phyloP scores from a whole-genome alignment of 1,140 invertebrate genomes.

The Meloidogyne exigua region DNA sequence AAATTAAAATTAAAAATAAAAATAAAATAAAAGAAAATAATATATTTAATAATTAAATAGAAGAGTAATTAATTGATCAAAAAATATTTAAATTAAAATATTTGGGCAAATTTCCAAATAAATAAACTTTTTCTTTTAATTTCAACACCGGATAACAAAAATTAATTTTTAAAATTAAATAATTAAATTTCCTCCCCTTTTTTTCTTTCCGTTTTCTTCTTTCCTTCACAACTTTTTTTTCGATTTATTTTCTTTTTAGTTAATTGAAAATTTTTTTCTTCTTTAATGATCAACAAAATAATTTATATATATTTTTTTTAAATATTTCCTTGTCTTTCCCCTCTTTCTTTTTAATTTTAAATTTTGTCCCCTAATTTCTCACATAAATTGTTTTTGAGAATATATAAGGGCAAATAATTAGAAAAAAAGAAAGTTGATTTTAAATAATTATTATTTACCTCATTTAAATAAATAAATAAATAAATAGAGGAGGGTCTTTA shows the following conservation, averaged over 20 bases:
- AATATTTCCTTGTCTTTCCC: too few species aligned
- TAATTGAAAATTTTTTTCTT: too few species aligned
- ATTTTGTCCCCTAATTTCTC: too few species aligned
- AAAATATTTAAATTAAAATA: constrained; percentile 6
- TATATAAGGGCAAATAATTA: not conserved
- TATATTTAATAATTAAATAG: not conserved
- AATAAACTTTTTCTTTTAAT: not conserved
- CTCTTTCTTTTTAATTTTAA: too few species aligned
- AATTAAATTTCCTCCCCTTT: not conserved
- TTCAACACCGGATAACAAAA: not conserved
- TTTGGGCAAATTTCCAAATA: not conserved
- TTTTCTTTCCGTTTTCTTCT: not conserved
- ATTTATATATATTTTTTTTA: too few species aligned
- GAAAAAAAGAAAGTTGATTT: constrained; percentile 8
- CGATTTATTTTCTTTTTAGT: too few species aligned
- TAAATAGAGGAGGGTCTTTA: not conserved
- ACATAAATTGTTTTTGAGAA: too few species aligned
- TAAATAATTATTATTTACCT: not conserved
- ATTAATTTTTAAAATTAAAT: not conserved
- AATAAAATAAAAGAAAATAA: too few species aligned
- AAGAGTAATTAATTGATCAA: too few species aligned
- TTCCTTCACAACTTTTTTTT: not conserved
- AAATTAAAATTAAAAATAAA: too few species aligned
- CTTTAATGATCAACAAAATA: too few species aligned
- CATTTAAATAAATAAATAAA: not conserved